A percentile compares a stretch with the other conserved stretches of the same genome.
These are phyloP conservation scores for Melipona beecheii DNA, from an alignment of 2,888 invertebrate genomes.

Conservation along the genomic window DNA sequence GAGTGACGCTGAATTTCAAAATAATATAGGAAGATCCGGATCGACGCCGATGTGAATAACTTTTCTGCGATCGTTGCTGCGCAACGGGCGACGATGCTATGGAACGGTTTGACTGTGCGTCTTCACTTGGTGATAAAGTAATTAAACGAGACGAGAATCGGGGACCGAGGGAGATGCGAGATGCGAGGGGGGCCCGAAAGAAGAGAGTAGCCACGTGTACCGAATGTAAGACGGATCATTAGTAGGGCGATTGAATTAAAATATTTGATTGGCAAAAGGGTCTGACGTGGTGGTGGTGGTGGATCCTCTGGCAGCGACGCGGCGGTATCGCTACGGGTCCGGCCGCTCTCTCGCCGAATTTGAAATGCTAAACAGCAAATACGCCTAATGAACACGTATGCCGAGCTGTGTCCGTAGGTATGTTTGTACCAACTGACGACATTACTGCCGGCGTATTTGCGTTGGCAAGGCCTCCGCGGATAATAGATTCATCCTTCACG, in stretches of 20 bases:
- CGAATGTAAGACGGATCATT: conserved; percentile 78
- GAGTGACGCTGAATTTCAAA: too few relatives aligned
- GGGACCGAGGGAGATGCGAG: conserved; percentile 36
- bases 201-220: conserved; percentile 32
- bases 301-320: conserved; percentile 12
- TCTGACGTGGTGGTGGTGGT: conserved; percentile 38
- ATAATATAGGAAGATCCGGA: too few relatives aligned
- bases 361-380: conserved; percentile 84
- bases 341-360: conserved; percentile 75
- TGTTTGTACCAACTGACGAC: conserved; percentile 81
- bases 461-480: conserved; percentile 75
- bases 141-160: conserved; percentile 21
- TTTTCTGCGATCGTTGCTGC: too few relatives aligned
- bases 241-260: conserved; percentile 82
- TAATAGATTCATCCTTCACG: conserved; percentile 84
- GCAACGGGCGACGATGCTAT: too few relatives aligned
- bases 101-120: too few relatives aligned
- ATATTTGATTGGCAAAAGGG: conserved; percentile 83
- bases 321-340: conserved; percentile 39
- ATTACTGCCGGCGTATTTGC: conserved; percentile 79
- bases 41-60: too few relatives aligned
- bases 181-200: conserved; percentile 8
- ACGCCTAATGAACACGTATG: conserved; percentile 84
- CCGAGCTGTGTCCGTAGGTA: conserved; percentile 79
- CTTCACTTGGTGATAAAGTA: neutral